Base-by-base conservation (phyloP, 2,113 vertebrate genomes). In the Notechis scutatus region DNA sequence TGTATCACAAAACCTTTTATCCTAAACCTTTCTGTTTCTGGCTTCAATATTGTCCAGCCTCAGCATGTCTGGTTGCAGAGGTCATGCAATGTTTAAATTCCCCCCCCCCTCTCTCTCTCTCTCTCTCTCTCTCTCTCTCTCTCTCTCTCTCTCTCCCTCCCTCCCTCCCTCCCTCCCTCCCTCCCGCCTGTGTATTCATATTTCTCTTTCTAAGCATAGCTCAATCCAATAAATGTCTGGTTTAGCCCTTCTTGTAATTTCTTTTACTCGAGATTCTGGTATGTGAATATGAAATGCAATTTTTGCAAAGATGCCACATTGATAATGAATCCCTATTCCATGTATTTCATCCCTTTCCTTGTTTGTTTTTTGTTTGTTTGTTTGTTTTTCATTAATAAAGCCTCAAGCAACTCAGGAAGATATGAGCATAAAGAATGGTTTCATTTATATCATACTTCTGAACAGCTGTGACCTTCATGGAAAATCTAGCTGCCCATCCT, bases 1-100 rank as follows among this genome's bases (percentile, higher is more conserved):
- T 98, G 98, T 98, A 98, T 98, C 98, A 98, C 97, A 98, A 98
- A 98, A 98, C 98, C 98, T 98, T 98, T 99, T 98, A 99, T 98
- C 98, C 81, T 96, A 97, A 95, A 97, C 96, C 96, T 97, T 97
- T 98, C 97, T 97, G 95, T 97, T 96, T 97, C 97, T 97, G 97
- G 97, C 98, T 98, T 98, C 98, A 97, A 95, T 97, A 97, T 97
- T 97, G 98, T 98, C 97, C 97, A 97, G 97, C 97, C 98, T 97
- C 97, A 95, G 96, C 96, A 96, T 97, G 97, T 98, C 97, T 97
- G 96, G 97, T 98, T 97, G 97, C 95, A 90, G 97, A 98, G 98
- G 98, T 98, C 98, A 98, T 95, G 97, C 96, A 87, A 50, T 98
- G 98, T 97, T 97, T 98, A 94, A 18, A 89, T 18, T 26, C 52